Conservation (phyloP, 2,888 invertebrate genomes). For the Tiliacea citrago region DNA sequence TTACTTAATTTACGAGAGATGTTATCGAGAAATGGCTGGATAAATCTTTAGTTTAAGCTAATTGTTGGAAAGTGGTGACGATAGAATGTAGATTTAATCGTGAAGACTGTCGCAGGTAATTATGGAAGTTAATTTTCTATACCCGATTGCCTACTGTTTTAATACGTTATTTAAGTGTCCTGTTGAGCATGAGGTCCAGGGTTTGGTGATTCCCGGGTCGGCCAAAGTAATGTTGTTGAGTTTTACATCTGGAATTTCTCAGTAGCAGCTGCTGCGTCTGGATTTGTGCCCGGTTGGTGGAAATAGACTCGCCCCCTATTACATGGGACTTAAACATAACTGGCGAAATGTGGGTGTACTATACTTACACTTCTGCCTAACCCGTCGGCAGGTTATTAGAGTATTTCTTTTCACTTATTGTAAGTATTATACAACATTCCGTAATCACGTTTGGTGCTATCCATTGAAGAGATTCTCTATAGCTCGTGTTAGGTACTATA, state of each 20-base stretch:
- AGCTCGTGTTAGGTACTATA: neutral
- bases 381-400: neutral
- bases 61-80: conserved; percentile 32
- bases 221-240: neutral
- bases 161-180: neutral
- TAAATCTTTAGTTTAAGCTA: conserved; percentile 44
- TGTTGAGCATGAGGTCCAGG: neutral
- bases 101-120: neutral
- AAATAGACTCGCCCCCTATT: neutral
- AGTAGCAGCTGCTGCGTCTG: neutral
- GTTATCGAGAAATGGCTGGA: conserved; percentile 33
- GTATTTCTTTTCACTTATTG: neutral
- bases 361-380: neutral
- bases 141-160: neutral
- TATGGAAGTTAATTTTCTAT: conserved; percentile 1
- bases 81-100: conserved; percentile 35
- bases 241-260: neutral
- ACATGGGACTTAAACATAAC: neutral
- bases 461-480: neutral
- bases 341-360: neutral
- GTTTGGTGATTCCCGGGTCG: neutral
- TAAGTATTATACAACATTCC: neutral
- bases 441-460: neutral
- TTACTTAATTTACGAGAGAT: conserved; percentile 48
- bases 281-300: neutral